Conservation (phyloP, 2,888 invertebrate species). For the Lutraria lutraria region DNA sequence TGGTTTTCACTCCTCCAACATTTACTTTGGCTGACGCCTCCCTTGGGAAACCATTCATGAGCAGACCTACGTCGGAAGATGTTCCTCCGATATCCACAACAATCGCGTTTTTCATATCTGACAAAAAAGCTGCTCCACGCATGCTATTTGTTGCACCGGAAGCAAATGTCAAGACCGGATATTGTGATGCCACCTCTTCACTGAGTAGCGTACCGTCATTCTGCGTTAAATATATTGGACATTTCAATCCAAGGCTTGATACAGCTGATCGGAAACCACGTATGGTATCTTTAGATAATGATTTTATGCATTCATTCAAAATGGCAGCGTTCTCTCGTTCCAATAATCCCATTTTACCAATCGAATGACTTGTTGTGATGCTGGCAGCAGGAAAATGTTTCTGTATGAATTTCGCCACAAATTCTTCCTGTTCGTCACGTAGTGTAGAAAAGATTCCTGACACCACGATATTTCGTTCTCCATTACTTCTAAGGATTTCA, state of each 20-base stretch:
- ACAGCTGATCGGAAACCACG: constrained; percentile 77
- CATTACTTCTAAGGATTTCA: constrained; percentile 61
- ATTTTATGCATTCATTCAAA: constrained; percentile 83
- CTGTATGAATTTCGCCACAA: constrained; percentile 71
- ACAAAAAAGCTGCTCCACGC: constrained; percentile 84
- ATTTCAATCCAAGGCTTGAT: constrained; percentile 74
- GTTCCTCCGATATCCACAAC: constrained; percentile 86
- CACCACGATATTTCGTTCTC: constrained; percentile 79
- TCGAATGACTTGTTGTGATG: constrained; percentile 79
- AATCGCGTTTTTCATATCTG: constrained; percentile 78
- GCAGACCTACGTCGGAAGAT: constrained; percentile 83
- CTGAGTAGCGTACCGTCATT: constrained; percentile 85
- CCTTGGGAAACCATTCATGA: constrained; percentile 82
- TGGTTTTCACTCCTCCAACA: constrained; percentile 83
- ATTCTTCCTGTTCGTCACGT: constrained; percentile 77
- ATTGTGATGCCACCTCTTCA: constrained; percentile 75
- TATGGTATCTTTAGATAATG: constrained; percentile 79
- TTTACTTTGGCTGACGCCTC: constrained; percentile 80
- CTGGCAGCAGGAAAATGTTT: constrained; percentile 76
- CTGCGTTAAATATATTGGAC: constrained; percentile 84
- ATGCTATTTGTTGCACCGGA: constrained; percentile 86
- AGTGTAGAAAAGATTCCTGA: constrained; percentile 83
- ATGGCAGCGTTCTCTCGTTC: constrained; percentile 85
- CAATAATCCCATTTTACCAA: constrained; percentile 83
- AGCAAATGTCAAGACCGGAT: constrained; percentile 83